Evolutionary conservation across 2,888 invertebrate species (phyloP).

Genomic region (Leptothorax acervorum): DNA sequence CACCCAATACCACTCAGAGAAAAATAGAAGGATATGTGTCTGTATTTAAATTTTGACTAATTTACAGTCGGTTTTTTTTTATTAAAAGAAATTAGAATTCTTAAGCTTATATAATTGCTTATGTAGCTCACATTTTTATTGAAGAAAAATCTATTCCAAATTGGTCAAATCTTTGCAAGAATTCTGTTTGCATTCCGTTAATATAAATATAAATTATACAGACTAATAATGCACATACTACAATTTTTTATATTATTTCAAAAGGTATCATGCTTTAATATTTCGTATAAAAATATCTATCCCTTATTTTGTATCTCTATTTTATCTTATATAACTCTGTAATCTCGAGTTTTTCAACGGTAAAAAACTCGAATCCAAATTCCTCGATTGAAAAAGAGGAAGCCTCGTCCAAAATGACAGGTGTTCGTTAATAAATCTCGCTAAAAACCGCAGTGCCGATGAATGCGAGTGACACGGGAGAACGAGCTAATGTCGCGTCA

Average conservation of each 20-base stretch:
- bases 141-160: neutral
- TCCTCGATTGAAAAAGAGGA: neutral
- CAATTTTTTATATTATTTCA: neutral
- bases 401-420: neutral
- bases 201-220: neutral
- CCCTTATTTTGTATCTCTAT: neutral
- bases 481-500: conserved; percentile 59
- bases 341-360: neutral
- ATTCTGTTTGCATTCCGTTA: neutral
- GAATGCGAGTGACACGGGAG: conserved; percentile 22
- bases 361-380: neutral
- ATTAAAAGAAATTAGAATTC: neutral
- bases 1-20: neutral
- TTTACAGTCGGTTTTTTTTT: neutral
- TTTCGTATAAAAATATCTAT: neutral
- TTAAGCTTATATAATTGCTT: neutral
- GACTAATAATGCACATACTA: neutral
- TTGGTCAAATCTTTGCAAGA: neutral
- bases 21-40: neutral
- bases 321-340: neutral
- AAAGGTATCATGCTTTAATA: neutral
- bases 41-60: neutral
- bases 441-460: conserved; percentile 28
- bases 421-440: conserved; percentile 36
- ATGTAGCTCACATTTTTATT: neutral